Percentiles rank a stretch among this genome's conserved stretches.
Evolutionary conservation across 2,888 invertebrate genomes (phyloP).

Genomic region (Neoitamus cyanurus): DNA sequence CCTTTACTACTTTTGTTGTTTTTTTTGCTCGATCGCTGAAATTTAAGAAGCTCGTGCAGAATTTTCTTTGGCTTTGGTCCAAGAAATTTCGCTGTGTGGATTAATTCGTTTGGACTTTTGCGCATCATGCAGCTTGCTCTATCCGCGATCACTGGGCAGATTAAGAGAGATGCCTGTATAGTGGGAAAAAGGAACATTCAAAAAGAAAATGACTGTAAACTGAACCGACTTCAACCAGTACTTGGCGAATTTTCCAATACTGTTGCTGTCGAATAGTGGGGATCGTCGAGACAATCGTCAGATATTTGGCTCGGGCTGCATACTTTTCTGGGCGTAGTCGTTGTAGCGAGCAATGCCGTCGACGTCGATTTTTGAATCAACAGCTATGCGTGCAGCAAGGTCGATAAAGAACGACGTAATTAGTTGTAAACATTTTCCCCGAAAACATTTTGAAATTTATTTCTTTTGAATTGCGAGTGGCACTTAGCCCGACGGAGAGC

Average conservation of each 20-base stretch:
- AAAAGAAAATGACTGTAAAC: background rate
- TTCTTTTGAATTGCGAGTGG: background rate
- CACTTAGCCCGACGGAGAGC: background rate
- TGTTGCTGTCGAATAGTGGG: background rate
- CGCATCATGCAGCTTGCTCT: background rate
- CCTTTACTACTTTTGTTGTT: background rate
- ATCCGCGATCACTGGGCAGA: background rate
- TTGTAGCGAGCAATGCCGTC: background rate
- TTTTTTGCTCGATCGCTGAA: background rate
- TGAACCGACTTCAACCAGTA: background rate
- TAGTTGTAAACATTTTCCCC: background rate
- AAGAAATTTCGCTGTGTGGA: background rate
- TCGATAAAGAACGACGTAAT: constrained; percentile 5
- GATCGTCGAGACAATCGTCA: background rate
- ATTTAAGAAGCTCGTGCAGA: constrained; percentile 20
- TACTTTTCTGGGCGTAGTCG: background rate
- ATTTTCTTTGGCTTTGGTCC: constrained; percentile 9
- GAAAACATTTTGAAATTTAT: background rate
- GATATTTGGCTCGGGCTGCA: background rate
- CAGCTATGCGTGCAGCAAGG: background rate
- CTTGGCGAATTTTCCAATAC: background rate
- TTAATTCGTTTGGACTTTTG: constrained; percentile 5
- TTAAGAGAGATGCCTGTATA: background rate
- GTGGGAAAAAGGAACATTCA: background rate
- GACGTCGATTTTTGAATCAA: background rate